Base-by-base conservation (phyloP, 92 coral and sea anemone species). In the Scolanthus callimorphus region DNA sequence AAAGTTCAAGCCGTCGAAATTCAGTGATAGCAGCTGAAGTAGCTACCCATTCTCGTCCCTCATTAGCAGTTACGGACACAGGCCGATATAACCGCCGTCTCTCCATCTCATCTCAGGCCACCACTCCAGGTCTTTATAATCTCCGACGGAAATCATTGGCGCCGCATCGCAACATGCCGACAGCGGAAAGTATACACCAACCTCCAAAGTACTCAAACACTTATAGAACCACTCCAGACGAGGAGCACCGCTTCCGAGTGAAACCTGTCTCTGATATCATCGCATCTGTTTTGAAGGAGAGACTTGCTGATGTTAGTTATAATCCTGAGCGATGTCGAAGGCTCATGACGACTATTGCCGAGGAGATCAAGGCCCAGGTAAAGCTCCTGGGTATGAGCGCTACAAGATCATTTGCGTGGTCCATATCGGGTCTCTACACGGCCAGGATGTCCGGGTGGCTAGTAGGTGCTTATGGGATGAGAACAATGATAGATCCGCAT, bases 391-490 rank as follows among this genome's bases (percentile, higher is more conserved):
- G n/a, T 94, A 70, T 63, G 94, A 86, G 0, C 76, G 99, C 13
- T 94, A 79, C 48, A 94, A 94, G 56, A 77, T 94, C 51, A 95
- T 94, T 3, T 94, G 99, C 59, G 70, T 76, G 22, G 85, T 83
- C 11, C 88, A 86, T 17, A 84, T 94, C 51, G 99, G 99, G 8
- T 81, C 86, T 3, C 65, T 80, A 20, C 74, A 75, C 30, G 79
- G 66, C 56, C 99, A 94, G 72, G 94, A 90, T 2, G 49, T 88
- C 2, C 66, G 96, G 11, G 75, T 74, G 17, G 96, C 95, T 1
- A 94, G 99, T 60, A 71, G 99, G 23, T 94, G 99, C 51, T 80
- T 94, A 17, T 94, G 99, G 99, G 87, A 94, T 48, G 76, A 60
- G 26, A 53, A 67, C 8, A 73, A 54, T 21, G 99, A 94, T 38